phyloP scores from a whole-genome alignment of 2,113 vertebrate genomes.

The Muscicapa adusta region DNA sequence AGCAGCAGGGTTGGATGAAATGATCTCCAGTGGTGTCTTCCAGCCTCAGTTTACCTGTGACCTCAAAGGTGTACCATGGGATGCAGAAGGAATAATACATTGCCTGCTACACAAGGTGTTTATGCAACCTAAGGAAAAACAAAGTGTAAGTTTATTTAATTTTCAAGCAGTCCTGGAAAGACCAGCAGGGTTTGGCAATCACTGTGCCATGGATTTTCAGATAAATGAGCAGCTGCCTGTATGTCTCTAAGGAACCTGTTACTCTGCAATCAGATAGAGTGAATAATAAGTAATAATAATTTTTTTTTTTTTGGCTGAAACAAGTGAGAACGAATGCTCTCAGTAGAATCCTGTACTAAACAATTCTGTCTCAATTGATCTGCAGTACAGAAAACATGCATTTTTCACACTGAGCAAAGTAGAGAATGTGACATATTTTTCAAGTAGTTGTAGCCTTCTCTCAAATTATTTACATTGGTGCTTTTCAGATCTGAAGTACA shows the following conservation, averaged over 20 bases:
- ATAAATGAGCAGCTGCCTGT: background rate
- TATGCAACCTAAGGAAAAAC: background rate
- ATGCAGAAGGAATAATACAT: background rate
- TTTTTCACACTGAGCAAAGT: background rate
- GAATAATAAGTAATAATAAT: background rate
- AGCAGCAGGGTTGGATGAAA: background rate
- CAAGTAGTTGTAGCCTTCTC: background rate
- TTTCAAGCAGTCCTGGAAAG: background rate
- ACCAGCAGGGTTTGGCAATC: background rate
- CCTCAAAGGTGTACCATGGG: background rate
- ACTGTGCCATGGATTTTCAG: background rate
- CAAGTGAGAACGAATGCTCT: accelerated
- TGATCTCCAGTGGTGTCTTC: background rate
- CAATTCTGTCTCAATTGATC: background rate
- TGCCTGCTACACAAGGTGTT: background rate
- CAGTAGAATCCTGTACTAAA: background rate
- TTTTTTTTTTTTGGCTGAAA: background rate
- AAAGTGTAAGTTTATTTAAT: background rate
- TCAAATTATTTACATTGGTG: background rate
- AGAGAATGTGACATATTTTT: accelerated
- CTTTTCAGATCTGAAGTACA: background rate
- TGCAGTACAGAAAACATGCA: accelerated
- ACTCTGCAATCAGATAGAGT: background rate
- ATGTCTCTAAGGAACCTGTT: background rate
- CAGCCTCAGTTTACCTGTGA: background rate